Percentiles rank a stretch among this genome's conserved stretches.
phyloP scores from a whole-genome alignment of 1,140 invertebrate species.

The Drosophila orosa region DNA sequence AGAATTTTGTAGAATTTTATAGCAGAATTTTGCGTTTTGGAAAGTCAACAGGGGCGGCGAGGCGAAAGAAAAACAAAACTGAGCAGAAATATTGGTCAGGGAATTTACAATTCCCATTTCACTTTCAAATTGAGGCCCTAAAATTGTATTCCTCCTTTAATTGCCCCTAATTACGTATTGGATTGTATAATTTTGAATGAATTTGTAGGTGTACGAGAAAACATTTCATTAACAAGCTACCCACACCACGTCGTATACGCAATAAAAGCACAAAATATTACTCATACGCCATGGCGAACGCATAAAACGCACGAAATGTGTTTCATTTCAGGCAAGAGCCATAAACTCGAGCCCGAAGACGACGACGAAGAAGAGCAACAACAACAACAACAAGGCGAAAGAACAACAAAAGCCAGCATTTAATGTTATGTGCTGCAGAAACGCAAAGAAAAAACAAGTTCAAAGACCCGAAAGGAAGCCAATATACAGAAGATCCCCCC shows the following conservation, averaged over 20 bases:
- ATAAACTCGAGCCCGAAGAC: constrained; percentile 37
- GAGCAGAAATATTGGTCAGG: background rate
- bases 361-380: constrained; percentile 1
- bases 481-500: constrained; percentile 22
- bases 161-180: constrained; percentile 1
- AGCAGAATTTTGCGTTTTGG: background rate
- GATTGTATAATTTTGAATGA: constrained; percentile 16
- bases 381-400: background rate
- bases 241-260: constrained; percentile 35
- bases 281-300: constrained; percentile 57
- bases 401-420: constrained; percentile 53
- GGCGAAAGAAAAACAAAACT: background rate
- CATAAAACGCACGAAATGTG: constrained; percentile 61
- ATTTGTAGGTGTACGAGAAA: constrained; percentile 4
- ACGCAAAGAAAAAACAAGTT: constrained; percentile 66
- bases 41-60: constrained; percentile 4
- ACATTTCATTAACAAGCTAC: constrained; percentile 22
- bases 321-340: constrained; percentile 69
- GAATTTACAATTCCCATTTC: background rate
- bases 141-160: constrained; percentile 1
- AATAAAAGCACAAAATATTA: constrained; percentile 50
- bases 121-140: background rate
- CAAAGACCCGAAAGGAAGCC: constrained; percentile 61
- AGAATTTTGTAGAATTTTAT: constrained; percentile 1
- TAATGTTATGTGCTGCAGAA: constrained; percentile 73